Percentiles rank a stretch among this genome's conserved stretches.
Conservation (phyloP, 2,113 vertebrate genomes). For the Onychostruthus taczanowskii region DNA sequence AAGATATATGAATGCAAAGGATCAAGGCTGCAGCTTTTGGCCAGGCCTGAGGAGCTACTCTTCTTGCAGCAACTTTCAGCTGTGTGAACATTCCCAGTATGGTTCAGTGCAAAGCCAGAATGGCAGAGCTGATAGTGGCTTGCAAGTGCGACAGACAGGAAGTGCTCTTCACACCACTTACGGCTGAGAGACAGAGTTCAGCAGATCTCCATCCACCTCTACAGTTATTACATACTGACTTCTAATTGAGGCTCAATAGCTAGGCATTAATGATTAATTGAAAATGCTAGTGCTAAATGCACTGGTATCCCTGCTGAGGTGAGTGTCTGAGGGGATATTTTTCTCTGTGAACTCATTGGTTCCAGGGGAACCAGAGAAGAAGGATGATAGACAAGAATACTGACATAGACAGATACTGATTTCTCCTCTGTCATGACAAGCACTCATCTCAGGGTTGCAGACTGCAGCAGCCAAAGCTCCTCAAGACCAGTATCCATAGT, state of each 20-base stretch:
- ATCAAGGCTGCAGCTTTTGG: not conserved
- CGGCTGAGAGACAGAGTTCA: not conserved
- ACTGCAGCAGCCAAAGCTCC: not conserved
- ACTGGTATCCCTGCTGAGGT: not conserved
- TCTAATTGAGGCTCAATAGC: not conserved
- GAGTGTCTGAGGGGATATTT: not conserved
- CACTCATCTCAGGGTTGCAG: not conserved
- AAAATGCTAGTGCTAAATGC: not conserved
- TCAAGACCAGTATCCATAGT: not conserved
- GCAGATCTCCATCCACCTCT: not conserved
- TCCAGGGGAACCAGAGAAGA: not conserved
- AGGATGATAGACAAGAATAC: not conserved
- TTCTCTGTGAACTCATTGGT: not conserved
- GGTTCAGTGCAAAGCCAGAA: not conserved
- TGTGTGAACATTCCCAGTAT: not conserved
- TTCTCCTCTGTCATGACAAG: not conserved
- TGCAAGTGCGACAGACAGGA: not conserved
- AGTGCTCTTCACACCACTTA: not conserved
- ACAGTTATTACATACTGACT: not conserved
- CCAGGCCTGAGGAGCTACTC: not conserved
- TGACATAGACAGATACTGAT: not conserved
- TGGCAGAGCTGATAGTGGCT: not conserved
- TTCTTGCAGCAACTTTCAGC: not conserved
- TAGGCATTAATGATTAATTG: not conserved
- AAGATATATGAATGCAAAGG: not conserved